Evolutionary conservation across 2,797 vertebrate species (phyloP).

Genomic region (Sorex maritimensis): DNA sequence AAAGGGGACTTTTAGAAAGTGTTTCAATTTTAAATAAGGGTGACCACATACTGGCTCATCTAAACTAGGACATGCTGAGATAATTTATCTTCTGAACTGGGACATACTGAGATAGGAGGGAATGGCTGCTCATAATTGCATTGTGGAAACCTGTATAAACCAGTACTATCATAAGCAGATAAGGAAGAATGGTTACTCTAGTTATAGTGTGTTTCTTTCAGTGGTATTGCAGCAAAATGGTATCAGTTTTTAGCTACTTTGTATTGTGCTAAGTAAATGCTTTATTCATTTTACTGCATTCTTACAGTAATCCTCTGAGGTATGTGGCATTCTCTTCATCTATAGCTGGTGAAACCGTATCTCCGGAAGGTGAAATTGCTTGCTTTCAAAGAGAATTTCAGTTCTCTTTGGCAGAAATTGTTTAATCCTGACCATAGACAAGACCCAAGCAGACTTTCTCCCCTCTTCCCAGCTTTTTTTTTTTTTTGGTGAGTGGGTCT

Average conservation of each 20-base stretch:
- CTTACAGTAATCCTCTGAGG: constrained; percentile 28
- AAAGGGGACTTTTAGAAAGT: background rate
- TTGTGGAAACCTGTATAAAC: constrained; percentile 39
- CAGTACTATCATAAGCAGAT: background rate
- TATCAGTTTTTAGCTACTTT: background rate
- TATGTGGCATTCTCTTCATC: constrained; percentile 49
- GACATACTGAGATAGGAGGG: background rate
- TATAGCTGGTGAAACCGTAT: constrained; percentile 44
- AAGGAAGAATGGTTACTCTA: background rate
- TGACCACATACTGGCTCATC: background rate
- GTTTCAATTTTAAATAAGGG: constrained; percentile 49
- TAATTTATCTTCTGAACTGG: background rate
- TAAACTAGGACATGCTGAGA: background rate
- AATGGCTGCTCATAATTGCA: constrained; percentile 3
- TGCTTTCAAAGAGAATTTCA: background rate
- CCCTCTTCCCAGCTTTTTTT: background rate
- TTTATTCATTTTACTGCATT: background rate
- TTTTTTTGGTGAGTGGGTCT: too few relatives aligned
- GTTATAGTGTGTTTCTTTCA: constrained; percentile 1
- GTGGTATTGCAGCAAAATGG: background rate
- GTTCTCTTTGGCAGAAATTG: constrained; percentile 1
- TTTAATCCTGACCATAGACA: background rate
- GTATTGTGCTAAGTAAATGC: background rate
- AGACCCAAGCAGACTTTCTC: background rate
- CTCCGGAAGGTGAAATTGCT: constrained; percentile 23